Base-by-base conservation (phyloP, 2,113 vertebrate genomes). In the Tachuris rubrigastra region DNA sequence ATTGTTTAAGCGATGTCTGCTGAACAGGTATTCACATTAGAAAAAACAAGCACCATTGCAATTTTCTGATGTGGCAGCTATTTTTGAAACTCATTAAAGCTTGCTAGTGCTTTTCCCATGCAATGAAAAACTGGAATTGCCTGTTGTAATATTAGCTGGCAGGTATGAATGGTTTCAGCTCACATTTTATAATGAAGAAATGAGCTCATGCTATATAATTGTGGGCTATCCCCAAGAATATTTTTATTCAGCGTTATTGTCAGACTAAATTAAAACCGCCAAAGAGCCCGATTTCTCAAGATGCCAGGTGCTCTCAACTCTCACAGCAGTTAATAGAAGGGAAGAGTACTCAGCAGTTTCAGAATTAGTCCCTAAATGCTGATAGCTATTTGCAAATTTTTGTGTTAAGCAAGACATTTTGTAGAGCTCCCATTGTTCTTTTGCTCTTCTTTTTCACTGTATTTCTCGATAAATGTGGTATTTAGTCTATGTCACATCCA, bases 191-290 rank as follows among this genome's bases (percentile, higher is more conserved):
- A 96, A 93, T 94, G 87, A 93, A 95, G 94, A 91, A 97, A 83
- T 96, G 95, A 97, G 90, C 83, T 95, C 93, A 93, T 89, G 73
- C 85, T 90, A 83, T 90, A 52, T 97, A 97, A 97, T 97, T 97
- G 95, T 14, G 85, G 96, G 92, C 89, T 96, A 94, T 88, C 93
- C 95, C 84, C 92, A 89, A 77, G 90, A 96, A 97, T 94, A 97
- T 95, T 96, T 97, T 93, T 87, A 92, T 96, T 96, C 90, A 89
- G 93, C 63, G 0, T 89, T 93, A 94, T 90, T 96, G 90, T 96
- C 86, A 95, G 93, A 68, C 76, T 90, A 90, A 96, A 96, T 96
- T 96, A 96, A 97, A 97, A 91, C 78, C 7, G 0, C 84, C 69
- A 44, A 94, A 93, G 78, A 86, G 62, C 56, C 72, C 25, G 44